phyloP scores from a whole-genome alignment of 2,888 invertebrate genomes.

The Syrphus vitripennis region DNA sequence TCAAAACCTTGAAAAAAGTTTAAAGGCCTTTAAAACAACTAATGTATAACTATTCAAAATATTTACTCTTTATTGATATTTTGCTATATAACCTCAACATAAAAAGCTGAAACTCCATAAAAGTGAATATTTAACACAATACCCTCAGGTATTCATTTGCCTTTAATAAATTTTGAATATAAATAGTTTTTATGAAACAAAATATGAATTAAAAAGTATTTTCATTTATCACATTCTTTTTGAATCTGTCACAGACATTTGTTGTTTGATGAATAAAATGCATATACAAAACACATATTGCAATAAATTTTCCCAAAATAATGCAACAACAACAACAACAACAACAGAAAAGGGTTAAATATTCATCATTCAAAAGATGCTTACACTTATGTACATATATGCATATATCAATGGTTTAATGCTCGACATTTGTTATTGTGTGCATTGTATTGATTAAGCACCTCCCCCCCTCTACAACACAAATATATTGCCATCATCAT shows the following conservation, averaged over 20 bases:
- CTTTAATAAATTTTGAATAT: background rate
- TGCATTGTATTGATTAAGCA: constrained; percentile 6
- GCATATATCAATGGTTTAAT: background rate
- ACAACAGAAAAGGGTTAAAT: background rate
- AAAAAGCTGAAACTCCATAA: too few species aligned
- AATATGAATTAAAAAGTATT: constrained; percentile 1
- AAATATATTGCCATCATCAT: background rate
- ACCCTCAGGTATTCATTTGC: background rate
- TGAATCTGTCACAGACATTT: constrained; percentile 5
- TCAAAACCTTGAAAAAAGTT: too few species aligned
- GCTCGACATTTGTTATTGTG: background rate
- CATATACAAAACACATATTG: constrained; percentile 53
- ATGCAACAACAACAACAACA: background rate
- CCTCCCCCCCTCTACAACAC: background rate
- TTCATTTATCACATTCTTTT: background rate
- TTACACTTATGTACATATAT: too few species aligned
- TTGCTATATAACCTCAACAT: too few species aligned
- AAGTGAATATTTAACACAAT: too few species aligned
- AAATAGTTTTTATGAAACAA: background rate
- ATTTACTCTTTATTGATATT: too few species aligned
- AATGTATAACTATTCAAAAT: too few species aligned
- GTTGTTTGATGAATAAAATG: constrained; percentile 13
- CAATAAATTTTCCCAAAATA: constrained; percentile 37
- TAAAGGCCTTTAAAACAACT: too few species aligned
- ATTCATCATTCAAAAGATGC: constrained; percentile 42